Base-by-base conservation (phyloP, 2,888 invertebrate genomes). In the Octodonta nipae region DNA sequence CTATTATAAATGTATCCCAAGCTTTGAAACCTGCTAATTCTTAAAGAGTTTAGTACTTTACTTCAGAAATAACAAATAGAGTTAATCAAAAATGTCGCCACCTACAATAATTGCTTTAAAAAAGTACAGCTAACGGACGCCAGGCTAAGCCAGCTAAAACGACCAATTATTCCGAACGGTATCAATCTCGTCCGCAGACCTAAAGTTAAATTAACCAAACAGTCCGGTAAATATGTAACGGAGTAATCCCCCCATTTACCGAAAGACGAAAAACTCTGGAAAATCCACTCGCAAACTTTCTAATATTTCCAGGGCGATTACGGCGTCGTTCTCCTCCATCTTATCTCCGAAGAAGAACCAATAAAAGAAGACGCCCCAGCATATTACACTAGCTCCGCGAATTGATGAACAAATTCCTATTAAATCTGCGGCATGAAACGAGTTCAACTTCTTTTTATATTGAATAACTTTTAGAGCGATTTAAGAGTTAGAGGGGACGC, bases 361-460 rank as follows among this genome's bases (percentile, higher is more conserved):
- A 50, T 50, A 52, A 52, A 51, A 48, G 43, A 41, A 44, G 49
- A 41, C 36, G 42, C 41, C 41, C 10, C 35, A 35, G 42, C 46
- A 48, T 51, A 49, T 50, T 52, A 45, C 49, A 49, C 51, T 46
- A 48, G 52, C 59, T 57, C 52, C 56, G 61, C 56, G 58, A 63
- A 63, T 63, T 63, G 62, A 63, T 63, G 62, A 62, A 60, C 62
- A 61, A 61, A 61, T 62, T 62, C 60, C 60, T 62, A 63, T 64
- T 63, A 64, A 62, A 63, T 63, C 62, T 58, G 55, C 54, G 54
- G 49, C 46, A 41, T n/a, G n/a, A n/a, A n/a, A n/a, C n/a, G n/a
- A n/a, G n/a, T n/a, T n/a, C n/a, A 55, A 56, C 56, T 56, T 57
- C 58, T 61, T 61, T 61, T 61, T 60, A 62, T 62, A 62, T 62